These are phyloP conservation scores for Nansenia antarctica DNA, from an alignment of 2,113 vertebrate genomes.

Conservation along the genomic window DNA sequence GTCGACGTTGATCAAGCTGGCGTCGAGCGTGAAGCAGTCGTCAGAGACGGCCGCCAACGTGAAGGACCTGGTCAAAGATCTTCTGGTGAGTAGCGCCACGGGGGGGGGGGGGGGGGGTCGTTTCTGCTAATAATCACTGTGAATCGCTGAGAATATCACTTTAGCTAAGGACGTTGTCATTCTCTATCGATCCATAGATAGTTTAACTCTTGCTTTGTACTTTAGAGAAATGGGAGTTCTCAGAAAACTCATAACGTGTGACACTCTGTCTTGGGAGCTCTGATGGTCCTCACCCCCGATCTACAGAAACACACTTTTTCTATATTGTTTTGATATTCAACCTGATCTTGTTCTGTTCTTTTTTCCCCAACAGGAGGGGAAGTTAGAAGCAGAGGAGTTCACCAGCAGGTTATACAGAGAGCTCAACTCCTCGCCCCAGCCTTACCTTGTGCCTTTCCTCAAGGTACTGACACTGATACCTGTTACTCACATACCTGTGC, in stretches of 20 bases:
- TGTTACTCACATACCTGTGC: neutral
- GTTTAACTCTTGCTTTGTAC: too few relatives aligned
- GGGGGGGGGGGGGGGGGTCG: too few relatives aligned
- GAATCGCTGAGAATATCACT: neutral
- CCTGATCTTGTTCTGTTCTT: constrained; percentile 14
- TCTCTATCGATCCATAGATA: too few relatives aligned
- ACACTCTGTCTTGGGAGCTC: neutral
- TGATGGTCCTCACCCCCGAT: neutral
- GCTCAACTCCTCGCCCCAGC: constrained; percentile 97
- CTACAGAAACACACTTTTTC: too few relatives aligned
- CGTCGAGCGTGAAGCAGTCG: constrained; percentile 93
- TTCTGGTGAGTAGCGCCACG: constrained; percentile 83
- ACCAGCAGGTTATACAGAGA: constrained; percentile 95
- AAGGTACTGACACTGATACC: constrained; percentile 91
- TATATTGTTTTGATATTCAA: constrained; percentile 5
- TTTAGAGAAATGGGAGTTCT: too few relatives aligned
- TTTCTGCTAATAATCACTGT: too few relatives aligned
- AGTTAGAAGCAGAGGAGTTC: constrained; percentile 96
- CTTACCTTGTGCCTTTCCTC: constrained; percentile 98
- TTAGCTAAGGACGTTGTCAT: too few relatives aligned
- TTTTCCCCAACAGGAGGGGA: constrained; percentile 83
- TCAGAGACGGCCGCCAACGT: constrained; percentile 91
- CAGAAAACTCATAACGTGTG: too few relatives aligned
- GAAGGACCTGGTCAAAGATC: constrained; percentile 91
- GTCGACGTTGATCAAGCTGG: constrained; percentile 96